Percentiles rank a stretch among this genome's conserved stretches.
phyloP scores from a whole-genome alignment of 1,140 invertebrate genomes.

The Apis florea region DNA sequence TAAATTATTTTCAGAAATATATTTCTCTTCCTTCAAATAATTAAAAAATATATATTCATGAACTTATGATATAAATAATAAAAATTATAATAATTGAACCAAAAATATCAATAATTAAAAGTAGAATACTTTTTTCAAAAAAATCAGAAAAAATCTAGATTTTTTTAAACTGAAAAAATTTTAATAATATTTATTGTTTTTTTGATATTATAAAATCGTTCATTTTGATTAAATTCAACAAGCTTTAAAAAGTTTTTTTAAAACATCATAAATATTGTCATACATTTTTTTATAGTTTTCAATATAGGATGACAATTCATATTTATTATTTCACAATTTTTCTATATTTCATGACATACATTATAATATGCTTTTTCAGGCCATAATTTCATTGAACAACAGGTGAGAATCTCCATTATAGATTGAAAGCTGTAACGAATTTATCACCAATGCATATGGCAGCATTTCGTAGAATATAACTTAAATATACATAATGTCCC shows the following conservation, averaged over 20 bases:
- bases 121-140: background rate
- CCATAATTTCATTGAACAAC: background rate
- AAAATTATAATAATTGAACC: background rate
- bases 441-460: background rate
- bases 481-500: background rate
- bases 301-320: background rate
- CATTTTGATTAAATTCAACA: background rate
- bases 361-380: constrained; percentile 2
- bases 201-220: background rate
- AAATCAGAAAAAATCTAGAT: background rate
- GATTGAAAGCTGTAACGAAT: constrained; percentile 9
- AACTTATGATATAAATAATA: background rate
- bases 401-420: constrained; percentile 1
- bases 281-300: background rate
- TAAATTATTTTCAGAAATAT: no score
- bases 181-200: background rate
- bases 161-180: background rate
- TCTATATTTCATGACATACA: background rate
- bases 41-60: background rate
- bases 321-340: constrained; percentile 1
- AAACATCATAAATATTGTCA: background rate
- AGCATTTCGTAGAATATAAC: background rate
- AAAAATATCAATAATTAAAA: background rate
- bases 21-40: no score
- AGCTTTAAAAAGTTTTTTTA: background rate